Conservation (phyloP, 2,888 invertebrate genomes). For the Diarsia rubi region DNA sequence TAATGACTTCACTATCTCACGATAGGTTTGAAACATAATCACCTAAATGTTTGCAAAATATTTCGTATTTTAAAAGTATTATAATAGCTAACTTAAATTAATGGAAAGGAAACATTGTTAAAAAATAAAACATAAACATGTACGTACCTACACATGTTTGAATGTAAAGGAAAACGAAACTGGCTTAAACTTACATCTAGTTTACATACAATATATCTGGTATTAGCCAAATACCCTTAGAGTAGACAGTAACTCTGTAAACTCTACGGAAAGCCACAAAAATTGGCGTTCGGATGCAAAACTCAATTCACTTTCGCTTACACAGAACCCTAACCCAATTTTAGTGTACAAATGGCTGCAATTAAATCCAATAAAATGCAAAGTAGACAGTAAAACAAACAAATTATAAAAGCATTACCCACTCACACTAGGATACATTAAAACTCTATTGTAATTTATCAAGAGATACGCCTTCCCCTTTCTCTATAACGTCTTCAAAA, state of each 20-base stretch:
- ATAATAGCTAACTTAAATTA: not conserved
- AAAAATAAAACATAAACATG: not conserved
- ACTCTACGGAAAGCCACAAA: not conserved
- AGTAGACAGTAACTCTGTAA: not conserved
- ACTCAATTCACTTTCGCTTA: not conserved
- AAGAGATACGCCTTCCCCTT: conserved; percentile 85
- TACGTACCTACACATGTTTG: not conserved
- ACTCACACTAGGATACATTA: conserved; percentile 81
- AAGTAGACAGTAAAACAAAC: conserved; percentile 87
- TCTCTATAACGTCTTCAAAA: conserved; percentile 67
- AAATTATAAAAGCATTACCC: conserved; percentile 88
- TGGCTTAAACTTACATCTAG: not conserved
- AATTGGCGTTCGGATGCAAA: not conserved
- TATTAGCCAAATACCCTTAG: not conserved
- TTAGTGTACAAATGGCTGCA: conserved; percentile 78
- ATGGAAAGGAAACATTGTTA: too few species aligned
- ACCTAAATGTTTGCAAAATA: not conserved
- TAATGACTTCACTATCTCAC: not conserved
- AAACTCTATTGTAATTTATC: conserved; percentile 87
- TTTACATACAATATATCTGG: not conserved
- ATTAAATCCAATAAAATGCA: conserved; percentile 88
- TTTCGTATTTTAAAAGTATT: not conserved
- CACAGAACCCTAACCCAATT: conserved; percentile 67
- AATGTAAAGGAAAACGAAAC: too few species aligned
- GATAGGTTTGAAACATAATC: not conserved